These are phyloP conservation scores for Nasonia oneida DNA, from an alignment of 2,888 invertebrate genomes.

Conservation along the genomic window DNA sequence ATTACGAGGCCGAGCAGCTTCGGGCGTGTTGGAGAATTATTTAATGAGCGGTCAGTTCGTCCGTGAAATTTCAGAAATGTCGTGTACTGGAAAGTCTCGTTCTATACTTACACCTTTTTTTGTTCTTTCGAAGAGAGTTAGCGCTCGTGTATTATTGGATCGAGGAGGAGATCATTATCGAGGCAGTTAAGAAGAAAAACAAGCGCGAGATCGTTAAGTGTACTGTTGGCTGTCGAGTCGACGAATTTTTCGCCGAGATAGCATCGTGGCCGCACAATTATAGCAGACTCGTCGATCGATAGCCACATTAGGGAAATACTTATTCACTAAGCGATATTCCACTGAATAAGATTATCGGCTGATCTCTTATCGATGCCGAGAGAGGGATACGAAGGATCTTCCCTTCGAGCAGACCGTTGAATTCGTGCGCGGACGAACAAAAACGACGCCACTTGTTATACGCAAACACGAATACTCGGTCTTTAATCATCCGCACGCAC, in stretches of 20 bases:
- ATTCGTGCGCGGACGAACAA: background rate
- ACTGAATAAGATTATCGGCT: background rate
- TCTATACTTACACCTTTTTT: background rate
- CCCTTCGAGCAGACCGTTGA: no score
- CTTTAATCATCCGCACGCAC: background rate
- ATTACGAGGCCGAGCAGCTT: background rate
- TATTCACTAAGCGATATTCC: slow-evolving; percentile 2
- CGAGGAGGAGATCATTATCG: background rate
- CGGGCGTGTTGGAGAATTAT: background rate
- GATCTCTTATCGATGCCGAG: background rate
- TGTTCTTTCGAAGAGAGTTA: background rate
- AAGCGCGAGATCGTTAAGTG: background rate
- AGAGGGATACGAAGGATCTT: background rate
- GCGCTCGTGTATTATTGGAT: background rate
- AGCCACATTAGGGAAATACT: slow-evolving; percentile 3
- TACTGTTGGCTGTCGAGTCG: background rate
- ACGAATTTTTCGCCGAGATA: slow-evolving; percentile 13
- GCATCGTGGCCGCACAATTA: background rate
- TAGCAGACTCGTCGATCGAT: background rate
- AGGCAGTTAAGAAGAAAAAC: background rate
- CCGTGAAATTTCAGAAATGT: slow-evolving; percentile 1
- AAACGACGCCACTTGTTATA: background rate
- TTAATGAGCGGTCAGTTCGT: slow-evolving; percentile 26
- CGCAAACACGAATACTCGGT: background rate
- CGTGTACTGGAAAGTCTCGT: background rate